phyloP scores from a whole-genome alignment of 1,140 invertebrate species.

The Ostrea denselamellosa region DNA sequence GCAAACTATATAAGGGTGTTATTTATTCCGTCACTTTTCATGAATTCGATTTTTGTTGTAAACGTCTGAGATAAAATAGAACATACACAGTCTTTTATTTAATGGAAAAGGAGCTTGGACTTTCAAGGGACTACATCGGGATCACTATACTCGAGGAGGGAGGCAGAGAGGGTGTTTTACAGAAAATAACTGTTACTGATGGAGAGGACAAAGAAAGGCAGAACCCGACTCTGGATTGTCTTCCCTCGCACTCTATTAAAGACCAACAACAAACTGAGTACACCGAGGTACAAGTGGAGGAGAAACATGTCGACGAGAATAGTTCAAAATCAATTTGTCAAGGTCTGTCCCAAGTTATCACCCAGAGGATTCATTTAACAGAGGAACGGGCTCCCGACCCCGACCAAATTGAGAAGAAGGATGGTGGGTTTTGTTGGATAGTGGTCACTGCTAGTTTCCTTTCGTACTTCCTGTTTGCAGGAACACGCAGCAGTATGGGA shows the following conservation, averaged over 20 bases:
- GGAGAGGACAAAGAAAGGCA: neutral
- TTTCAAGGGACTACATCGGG: neutral
- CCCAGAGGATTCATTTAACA: neutral
- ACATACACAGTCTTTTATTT: neutral
- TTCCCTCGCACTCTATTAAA: neutral
- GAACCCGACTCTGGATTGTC: neutral
- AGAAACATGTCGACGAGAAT: neutral
- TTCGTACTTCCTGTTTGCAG: neutral
- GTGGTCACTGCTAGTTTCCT: neutral
- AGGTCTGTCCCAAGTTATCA: neutral
- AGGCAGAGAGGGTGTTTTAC: neutral
- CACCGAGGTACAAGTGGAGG: neutral
- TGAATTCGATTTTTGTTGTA: neutral
- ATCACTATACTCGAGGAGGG: neutral
- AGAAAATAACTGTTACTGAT: neutral
- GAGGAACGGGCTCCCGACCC: neutral
- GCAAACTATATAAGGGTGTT: neutral
- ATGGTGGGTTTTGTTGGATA: constrained; percentile 7
- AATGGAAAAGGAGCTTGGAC: neutral
- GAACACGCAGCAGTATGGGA: neutral
- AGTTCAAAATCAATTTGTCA: neutral
- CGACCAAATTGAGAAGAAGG: neutral
- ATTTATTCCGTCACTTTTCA: neutral
- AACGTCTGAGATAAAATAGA: neutral
- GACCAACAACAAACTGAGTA: neutral